A percentile compares a stretch with the other conserved stretches of the same genome.
Conservation (phyloP, 1,140 invertebrate species). For the Bilobella aurantiaca region DNA sequence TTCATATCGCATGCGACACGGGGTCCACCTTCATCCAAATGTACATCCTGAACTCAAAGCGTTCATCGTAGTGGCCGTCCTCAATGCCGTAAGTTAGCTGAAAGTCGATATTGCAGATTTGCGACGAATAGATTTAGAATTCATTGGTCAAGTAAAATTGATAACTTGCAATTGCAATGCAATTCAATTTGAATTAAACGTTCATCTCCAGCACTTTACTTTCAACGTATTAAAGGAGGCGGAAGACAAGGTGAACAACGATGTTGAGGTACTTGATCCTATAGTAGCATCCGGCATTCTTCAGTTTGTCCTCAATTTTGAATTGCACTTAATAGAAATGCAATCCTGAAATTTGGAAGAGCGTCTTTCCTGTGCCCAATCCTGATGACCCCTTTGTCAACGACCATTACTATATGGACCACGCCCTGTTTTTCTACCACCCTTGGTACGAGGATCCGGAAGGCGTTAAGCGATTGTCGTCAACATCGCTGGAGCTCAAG, state of each 20-base stretch:
- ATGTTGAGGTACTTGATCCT: neutral
- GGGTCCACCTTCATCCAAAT: neutral
- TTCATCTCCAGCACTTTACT: neutral
- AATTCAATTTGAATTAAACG: neutral
- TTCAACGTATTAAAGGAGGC: neutral
- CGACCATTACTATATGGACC: neutral
- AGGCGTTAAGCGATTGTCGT: neutral
- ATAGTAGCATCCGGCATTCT: neutral
- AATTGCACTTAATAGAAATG: neutral
- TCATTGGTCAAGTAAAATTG: neutral
- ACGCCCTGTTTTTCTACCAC: neutral
- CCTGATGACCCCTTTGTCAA: neutral
- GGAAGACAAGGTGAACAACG: neutral
- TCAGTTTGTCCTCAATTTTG: neutral
- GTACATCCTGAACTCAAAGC: neutral
- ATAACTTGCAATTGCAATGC: neutral
- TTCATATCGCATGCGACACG: neutral
- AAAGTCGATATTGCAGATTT: neutral
- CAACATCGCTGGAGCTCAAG: neutral
- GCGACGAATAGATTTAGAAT: neutral
- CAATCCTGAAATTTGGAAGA: neutral
- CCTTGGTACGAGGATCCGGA: conserved; percentile 1
- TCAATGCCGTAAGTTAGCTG: neutral
- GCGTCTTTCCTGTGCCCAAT: neutral
- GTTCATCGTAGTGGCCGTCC: neutral